Evolutionary conservation across 2,797 vertebrate species (phyloP), one percentile per base, ranked within the genome.

Genomic region (Moxostoma hubbsi): DNA sequence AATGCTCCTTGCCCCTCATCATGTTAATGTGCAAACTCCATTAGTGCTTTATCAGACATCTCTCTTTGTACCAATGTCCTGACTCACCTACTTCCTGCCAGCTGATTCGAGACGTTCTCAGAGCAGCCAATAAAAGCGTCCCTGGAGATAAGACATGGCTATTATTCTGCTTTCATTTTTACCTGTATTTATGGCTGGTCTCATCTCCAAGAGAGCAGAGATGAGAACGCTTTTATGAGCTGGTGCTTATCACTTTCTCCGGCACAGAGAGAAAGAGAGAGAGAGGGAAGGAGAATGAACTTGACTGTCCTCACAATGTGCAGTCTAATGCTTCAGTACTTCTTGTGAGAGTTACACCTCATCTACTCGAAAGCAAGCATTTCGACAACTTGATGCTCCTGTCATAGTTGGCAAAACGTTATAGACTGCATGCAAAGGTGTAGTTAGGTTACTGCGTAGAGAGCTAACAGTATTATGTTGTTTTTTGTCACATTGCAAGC

Each of bases 31-130:
- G 36, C 16, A 9, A 12, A 47, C 68, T 64, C 76, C 76, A 79
- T 79, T 79, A 71, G 36, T 55, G 76, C 10, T n/a, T 77, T 78
- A 78, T 78, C 76, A 12, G 67, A 63, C 54, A 46, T 77, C 75
- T 77, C 65, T 12, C 9, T 77, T 10, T 77, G 75, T 69, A 66
- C 66, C 49, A 46, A 15, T 78, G 50, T 71, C 59, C 76, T n/a
- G 43, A 47, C 50, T 55, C 68, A 55, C 51, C 50, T 53, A 53
- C 12, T 66, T 66, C 9, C 5, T 66, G 64, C 47, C 62, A 65
- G 62, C 51, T 75, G 73, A 66, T 75, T 75, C 55, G 59, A 65
- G 59, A 53, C 16, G 9, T 12, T 55, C 68, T 47, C 43, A 63
- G 59, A 79, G 51, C 67, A 64, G 51, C 76, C 76, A 79, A 79